Evolutionary conservation across 2,113 vertebrate genomes (phyloP), one percentile per base, ranked within the genome.

Genomic region (Fukomys damarensis): DNA sequence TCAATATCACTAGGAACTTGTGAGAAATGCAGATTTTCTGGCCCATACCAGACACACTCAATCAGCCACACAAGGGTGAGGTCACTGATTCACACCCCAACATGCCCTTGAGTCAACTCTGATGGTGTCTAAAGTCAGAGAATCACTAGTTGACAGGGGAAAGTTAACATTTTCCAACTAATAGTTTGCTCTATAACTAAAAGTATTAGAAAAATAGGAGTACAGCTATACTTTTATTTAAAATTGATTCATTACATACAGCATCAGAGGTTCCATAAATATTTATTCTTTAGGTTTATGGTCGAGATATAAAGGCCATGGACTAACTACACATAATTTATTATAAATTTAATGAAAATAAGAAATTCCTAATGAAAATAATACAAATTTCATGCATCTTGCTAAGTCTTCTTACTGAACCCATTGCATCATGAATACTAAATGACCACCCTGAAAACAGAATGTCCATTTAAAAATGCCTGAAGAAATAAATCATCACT

Each of bases 271-370:
- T 24, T 89, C 19, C 17, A 68, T 35, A 89, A 58, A 72, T 93
- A 95, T 79, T 83, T 86, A 70, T 24, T 65, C 7, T 86, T 88
- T 74, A 74, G 11, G 12, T 66, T 65, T 79, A 38, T 87, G 32
- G 54, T 1, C 19, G 58, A 49, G 30, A 91, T 74, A 30, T 58
- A 17, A 74, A 58, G 26, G 28, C 3, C 17, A 72, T 59, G 26
- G 56, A 82, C 14, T n/a, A 80, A 66, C 35, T 85, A 79, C 32
- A 89, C 0, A 5, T 22, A 58, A 79, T 59, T 87, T 30, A 86
- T 61, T 80, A 66, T 88, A 95, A 84, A 83, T 28, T 46, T 87
- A 95, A 61, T 38, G 22, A 72, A 89, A 77, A 80, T 74, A 26
- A 93, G 83, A 83, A 58, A n/a, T 86, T 79, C 11, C 32, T 59